Evolutionary conservation across 1,140 invertebrate genomes (phyloP), one percentile per base, ranked within the genome.

Genomic region (Drosophila nikananu): DNA sequence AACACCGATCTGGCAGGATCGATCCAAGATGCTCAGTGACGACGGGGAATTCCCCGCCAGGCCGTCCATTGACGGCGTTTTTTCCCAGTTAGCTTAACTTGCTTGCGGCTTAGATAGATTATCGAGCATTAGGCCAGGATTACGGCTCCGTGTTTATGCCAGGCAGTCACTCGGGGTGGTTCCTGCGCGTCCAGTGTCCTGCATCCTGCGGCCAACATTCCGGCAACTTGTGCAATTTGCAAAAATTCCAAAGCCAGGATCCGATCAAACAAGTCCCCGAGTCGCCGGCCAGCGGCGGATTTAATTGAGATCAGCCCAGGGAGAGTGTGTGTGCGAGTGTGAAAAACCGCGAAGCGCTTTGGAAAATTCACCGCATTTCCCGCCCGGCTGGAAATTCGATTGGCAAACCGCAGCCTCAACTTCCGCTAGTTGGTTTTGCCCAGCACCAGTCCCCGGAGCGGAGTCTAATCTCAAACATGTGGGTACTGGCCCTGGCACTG

Each of bases 61-160:
- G 46, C 78, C 68, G 64, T 90, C 70, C 86, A 90, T 90, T 90
- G 86, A 90, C 86, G 72, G 74, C 81, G 86, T 90, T 80, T 86
- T 90, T 90, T 86, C 86, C 84, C 82, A 77, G 82, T 80, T 80
- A 71, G 86, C 86, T 90, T 90, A 90, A 90, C 86, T 90, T 90
- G 81, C 77, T 42, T 58, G 62, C 52, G 86, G 83, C 65, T 82
- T 80, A 60, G 75, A 51, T 75, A 35, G 83, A 87, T 87, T 87
- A 87, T 65, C 65, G 71, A 68, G 89, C 83, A 91, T 91, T 91
- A 91, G 67, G 58, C 76, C 21, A 54, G 81, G 87, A 71, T 91
- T 81, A 87, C 57, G 35, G n/a, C 51, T 49, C 71, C 61, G 63
- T 86, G 83, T 86, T 86, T 82, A 49, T 77, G 83, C 73, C 67